Conservation (phyloP, 1,140 invertebrate genomes). For the Apis laboriosa region DNA sequence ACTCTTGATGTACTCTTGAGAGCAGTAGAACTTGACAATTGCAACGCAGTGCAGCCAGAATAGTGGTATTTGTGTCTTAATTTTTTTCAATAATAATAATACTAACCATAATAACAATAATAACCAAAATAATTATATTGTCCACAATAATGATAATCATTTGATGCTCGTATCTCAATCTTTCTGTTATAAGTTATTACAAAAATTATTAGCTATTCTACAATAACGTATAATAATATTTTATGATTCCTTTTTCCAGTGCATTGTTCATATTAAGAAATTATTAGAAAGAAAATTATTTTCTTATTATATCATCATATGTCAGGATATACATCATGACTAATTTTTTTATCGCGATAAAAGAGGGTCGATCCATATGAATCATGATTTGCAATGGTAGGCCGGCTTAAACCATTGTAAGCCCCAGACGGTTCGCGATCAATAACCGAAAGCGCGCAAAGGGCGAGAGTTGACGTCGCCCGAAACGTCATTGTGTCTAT, state of each 20-base stretch:
- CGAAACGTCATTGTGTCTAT: constrained; percentile 54
- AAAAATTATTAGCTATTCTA: background rate
- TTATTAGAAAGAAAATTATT: background rate
- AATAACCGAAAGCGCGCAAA: constrained; percentile 64
- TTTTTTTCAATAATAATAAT: constrained; percentile 4
- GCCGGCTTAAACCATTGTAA: constrained; percentile 1
- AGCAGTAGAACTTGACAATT: constrained; percentile 24
- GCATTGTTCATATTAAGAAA: background rate
- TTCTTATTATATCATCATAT: background rate
- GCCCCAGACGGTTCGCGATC: constrained; percentile 48
- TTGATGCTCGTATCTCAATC: background rate
- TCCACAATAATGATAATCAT: constrained; percentile 1
- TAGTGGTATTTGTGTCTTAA: constrained; percentile 35
- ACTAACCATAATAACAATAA: constrained; percentile 22
- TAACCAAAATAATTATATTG: constrained; percentile 12
- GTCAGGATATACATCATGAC: background rate
- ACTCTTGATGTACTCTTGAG: constrained; percentile 5
- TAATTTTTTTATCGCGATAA: background rate
- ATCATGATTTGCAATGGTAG: constrained; percentile 46
- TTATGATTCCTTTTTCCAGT: background rate
- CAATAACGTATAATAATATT: background rate
- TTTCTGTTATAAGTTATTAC: background rate
- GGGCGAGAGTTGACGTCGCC: constrained; percentile 56
- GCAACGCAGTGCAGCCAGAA: constrained; percentile 20
- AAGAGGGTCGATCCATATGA: constrained; percentile 37